Evolutionary conservation across 2,797 vertebrate species (phyloP).

Genomic region (Euphonia xanthogaster): DNA sequence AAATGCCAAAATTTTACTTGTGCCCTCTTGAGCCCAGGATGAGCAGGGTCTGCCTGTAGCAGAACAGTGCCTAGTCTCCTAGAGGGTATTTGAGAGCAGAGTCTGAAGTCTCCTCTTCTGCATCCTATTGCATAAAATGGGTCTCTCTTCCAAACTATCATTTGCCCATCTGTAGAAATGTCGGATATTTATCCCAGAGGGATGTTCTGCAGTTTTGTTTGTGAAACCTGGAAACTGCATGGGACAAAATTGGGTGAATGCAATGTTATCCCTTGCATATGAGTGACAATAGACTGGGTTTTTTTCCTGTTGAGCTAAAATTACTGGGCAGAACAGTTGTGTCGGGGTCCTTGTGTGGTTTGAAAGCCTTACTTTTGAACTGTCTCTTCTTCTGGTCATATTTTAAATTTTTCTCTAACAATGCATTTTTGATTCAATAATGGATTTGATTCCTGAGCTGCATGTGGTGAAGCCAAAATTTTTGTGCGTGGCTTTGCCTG

Average conservation of each 20-base stretch:
- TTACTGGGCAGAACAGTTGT: not conserved
- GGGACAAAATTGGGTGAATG: not conserved
- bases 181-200: not conserved
- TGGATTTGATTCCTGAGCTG: not conserved
- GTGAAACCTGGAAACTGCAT: not conserved
- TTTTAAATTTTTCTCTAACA: not conserved
- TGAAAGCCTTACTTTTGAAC: not conserved
- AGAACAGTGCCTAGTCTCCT: not conserved
- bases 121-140: not conserved
- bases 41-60: not conserved
- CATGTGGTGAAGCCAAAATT: not conserved
- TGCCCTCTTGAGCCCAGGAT: not conserved
- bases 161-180: not conserved
- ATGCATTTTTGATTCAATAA: not conserved
- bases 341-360: not conserved
- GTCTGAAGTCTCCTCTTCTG: not conserved
- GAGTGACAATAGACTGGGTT: fast-evolving
- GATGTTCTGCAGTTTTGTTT: not conserved
- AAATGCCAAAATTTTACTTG: not conserved
- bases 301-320: not conserved
- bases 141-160: not conserved
- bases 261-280: not conserved
- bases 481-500: not conserved
- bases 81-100: not conserved
- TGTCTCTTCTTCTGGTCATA: not conserved